Conservation (phyloP, 2,113 vertebrate species). For the Anhinga anhinga region DNA sequence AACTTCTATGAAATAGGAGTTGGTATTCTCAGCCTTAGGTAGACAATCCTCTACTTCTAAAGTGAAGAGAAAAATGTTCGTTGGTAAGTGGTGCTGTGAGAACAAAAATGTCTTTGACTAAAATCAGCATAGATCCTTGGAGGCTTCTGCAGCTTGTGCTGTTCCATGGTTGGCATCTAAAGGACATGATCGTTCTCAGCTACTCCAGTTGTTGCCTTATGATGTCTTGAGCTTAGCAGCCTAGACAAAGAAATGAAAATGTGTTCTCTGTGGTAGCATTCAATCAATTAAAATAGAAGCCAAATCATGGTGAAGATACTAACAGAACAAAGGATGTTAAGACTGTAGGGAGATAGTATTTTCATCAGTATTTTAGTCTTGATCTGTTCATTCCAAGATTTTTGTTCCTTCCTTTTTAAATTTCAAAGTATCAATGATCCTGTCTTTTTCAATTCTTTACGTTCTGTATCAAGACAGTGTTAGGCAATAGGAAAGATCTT, state of each 20-base stretch:
- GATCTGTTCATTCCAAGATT: neutral
- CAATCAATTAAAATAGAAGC: neutral
- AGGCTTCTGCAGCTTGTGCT: neutral
- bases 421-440: neutral
- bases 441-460: neutral
- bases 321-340: neutral
- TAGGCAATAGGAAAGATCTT: neutral
- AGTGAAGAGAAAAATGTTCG: neutral
- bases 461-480: neutral
- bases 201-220: neutral
- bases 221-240: neutral
- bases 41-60: neutral
- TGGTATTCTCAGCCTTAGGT: neutral
- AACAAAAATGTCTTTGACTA: neutral
- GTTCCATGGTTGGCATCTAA: neutral
- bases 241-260: neutral
- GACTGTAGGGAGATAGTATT: neutral
- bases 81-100: neutral
- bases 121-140: neutral
- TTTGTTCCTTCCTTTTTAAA: neutral
- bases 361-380: neutral
- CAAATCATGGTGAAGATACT: neutral
- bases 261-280: neutral
- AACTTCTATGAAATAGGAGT: neutral
- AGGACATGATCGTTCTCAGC: neutral